These are phyloP conservation scores for Imbricaverruca yamaguchii DNA, from an alignment of 2,888 invertebrate genomes.

Conservation along the genomic window DNA sequence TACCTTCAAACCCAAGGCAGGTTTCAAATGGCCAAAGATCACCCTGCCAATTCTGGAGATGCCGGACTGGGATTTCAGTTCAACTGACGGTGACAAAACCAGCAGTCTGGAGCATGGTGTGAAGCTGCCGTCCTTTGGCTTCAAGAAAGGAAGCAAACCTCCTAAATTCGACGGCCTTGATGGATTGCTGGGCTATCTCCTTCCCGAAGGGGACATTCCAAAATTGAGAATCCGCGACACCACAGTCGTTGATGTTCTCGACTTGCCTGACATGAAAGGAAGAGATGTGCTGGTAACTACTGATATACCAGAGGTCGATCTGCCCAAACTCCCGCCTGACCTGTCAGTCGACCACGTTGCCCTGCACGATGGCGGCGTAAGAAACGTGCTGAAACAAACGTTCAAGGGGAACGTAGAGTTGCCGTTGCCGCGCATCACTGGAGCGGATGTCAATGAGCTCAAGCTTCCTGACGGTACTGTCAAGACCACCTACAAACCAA, in stretches of 20 bases:
- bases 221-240: not conserved
- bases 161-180: conserved; percentile 15
- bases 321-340: not conserved
- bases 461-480: conserved; percentile 5
- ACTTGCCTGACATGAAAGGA: not conserved
- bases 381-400: not conserved
- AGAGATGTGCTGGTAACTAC: not conserved
- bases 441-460: conserved; percentile 26
- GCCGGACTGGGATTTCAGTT: conserved; percentile 18
- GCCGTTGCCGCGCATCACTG: conserved; percentile 24
- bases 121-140: not conserved
- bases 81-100: not conserved
- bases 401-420: conserved; percentile 23
- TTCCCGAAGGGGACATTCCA: not conserved
- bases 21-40: conserved; percentile 2
- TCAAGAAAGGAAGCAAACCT: not conserved
- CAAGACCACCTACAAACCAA: conserved; percentile 3
- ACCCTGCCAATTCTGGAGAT: conserved; percentile 3
- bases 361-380: not conserved
- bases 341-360: not conserved
- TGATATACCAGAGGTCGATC: not conserved
- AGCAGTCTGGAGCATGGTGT: not conserved
- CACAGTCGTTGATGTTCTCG: not conserved
- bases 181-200: not conserved
- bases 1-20: not conserved